Evolutionary conservation across 2,888 invertebrate species (phyloP), one percentile per base, ranked within the genome.

Genomic region (Tromatobia lineatoria): DNA sequence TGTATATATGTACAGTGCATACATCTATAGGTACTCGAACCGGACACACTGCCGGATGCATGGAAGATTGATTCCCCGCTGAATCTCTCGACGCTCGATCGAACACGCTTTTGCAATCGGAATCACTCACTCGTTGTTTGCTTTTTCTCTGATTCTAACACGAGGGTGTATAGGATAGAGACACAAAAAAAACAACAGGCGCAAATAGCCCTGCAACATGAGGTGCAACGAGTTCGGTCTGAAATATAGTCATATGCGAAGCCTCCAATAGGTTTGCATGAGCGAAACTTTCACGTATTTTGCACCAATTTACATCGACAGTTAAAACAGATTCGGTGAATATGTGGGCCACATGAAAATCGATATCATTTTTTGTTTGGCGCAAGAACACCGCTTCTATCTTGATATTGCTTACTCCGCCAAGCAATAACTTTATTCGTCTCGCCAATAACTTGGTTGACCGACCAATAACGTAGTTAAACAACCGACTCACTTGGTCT

Each of bases 11-110:
- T 50, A 59, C 18, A 45, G 10, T 54, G 42, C 38, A 67, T 45
- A 71, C n/a, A 50, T 70, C 66, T 34, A 45, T 18, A 67, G 25
- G 73, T 76, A 78, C 80, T 77, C 71, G 54, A 75, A 67, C 69
- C 82, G 81, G 70, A 82, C 79, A 85, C 83, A 80, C 81, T 78
- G 79, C 84, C 86, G 87, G 87, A 87, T 86, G 79, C 74, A 87
- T 77, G 86, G 87, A 87, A 87, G 87, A 87, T 87, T 86, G 86
- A 87, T 86, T 87, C 82, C 80, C 80, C 80, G 75, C 76, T 87
- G 85, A 82, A 87, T 87, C 82, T 85, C 84, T 85, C 85, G 80
- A 84, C 82, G 86, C 87, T 84, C 84, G 84, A 86, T 86, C 83
- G 83, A 87, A 86, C 87, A 86, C 84, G 82, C 80, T 86, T 87